Conservation (phyloP, 2,113 vertebrate genomes). For the Bubo bubo region DNA sequence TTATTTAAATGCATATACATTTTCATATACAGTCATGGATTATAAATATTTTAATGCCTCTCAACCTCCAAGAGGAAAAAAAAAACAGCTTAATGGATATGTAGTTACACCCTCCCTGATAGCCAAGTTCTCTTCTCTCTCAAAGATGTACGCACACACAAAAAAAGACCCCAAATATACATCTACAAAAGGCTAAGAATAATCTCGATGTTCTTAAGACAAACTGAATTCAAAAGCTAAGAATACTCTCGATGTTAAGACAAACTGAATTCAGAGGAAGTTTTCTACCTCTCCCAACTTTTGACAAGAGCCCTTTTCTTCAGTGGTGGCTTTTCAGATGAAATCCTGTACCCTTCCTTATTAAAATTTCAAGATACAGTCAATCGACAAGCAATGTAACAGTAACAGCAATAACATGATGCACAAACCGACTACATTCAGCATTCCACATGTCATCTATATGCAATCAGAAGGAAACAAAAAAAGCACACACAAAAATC, state of each 20-base stretch:
- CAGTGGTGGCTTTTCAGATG: neutral
- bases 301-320: constrained; percentile 18
- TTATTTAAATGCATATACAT: neutral
- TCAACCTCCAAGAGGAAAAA: neutral
- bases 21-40: neutral
- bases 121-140: neutral
- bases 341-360: neutral
- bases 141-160: neutral
- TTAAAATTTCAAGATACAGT: neutral
- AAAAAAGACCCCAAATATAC: neutral
- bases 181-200: neutral
- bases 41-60: constrained; percentile 13
- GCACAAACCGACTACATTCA: neutral
- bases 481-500: neutral
- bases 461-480: neutral
- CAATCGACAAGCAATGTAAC: neutral
- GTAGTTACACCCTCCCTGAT: neutral
- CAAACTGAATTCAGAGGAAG: neutral
- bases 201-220: neutral
- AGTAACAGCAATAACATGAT: neutral
- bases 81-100: neutral
- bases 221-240: neutral
- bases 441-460: neutral
- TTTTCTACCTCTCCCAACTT: constrained; percentile 50
- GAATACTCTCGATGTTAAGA: neutral